A percentile compares a stretch with the other conserved stretches of the same genome.
These are phyloP conservation scores for Rhinichthys osculus DNA, from an alignment of 2,797 vertebrate genomes.

Conservation along the genomic window DNA sequence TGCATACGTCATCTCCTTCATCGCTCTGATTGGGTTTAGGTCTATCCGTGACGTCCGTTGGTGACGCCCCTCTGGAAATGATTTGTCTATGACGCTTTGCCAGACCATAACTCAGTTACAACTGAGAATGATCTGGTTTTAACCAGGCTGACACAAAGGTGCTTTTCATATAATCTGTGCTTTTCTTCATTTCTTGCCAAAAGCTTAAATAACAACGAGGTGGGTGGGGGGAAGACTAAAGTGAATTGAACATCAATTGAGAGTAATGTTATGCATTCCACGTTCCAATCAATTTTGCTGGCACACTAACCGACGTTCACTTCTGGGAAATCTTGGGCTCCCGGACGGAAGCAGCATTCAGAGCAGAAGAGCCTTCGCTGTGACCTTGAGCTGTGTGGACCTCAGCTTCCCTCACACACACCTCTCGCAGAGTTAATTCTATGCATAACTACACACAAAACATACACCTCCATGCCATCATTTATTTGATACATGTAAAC, in stretches of 20 bases:
- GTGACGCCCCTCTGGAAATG: no score
- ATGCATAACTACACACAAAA: conserved; percentile 2
- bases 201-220: conserved; percentile 55
- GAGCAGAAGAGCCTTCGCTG: conserved; percentile 59
- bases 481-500: not conserved
- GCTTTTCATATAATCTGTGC: conserved; percentile 55
- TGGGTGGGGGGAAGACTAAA: conserved; percentile 33
- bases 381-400: conserved; percentile 62
- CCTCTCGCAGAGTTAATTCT: conserved; percentile 8
- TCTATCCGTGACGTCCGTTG: no score
- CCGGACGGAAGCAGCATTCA: conserved; percentile 64
- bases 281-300: conserved; percentile 65
- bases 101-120: no score
- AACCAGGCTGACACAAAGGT: conserved; percentile 42
- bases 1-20: no score
- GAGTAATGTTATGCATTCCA: conserved; percentile 66
- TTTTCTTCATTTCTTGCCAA: conserved; percentile 52
- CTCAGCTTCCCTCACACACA: conserved; percentile 24
- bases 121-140: no score
- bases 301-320: conserved; percentile 60
- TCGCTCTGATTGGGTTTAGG: no score
- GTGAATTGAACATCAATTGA: conserved; percentile 63
- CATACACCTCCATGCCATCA: not conserved
- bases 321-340: conserved; percentile 66
- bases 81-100: no score